A percentile compares a stretch with the other conserved stretches of the same genome.
phyloP scores from a whole-genome alignment of 2,888 invertebrate genomes.

The Congeria kusceri region DNA sequence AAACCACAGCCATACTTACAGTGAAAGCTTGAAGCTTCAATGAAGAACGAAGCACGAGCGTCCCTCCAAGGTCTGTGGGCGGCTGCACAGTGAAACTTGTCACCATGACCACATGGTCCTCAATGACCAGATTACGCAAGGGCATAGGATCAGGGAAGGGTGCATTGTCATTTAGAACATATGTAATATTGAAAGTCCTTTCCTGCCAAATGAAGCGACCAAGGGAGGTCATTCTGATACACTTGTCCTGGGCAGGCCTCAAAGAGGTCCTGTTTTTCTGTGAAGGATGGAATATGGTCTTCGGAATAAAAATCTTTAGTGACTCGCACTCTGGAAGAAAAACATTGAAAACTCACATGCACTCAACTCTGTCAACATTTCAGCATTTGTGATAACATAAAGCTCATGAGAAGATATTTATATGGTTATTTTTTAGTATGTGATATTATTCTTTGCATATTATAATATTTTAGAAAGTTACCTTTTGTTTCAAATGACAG shows the following conservation, averaged over 20 bases:
- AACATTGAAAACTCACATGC: too few species aligned
- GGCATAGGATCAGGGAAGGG: slow-evolving; percentile 80
- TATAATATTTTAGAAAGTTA: slow-evolving; percentile 15
- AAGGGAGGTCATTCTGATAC: slow-evolving; percentile 64
- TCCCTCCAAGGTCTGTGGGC: slow-evolving; percentile 92
- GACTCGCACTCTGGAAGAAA: slow-evolving; percentile 48
- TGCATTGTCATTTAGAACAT: slow-evolving; percentile 85
- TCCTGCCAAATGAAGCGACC: slow-evolving; percentile 62
- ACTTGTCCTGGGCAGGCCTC: slow-evolving; percentile 45
- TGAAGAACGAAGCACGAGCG: slow-evolving; percentile 78
- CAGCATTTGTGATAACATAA: too few species aligned
- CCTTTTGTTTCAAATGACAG: slow-evolving; percentile 52
- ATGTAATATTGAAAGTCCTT: slow-evolving; percentile 64
- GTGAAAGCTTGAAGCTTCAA: slow-evolving; percentile 5
- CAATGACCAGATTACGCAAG: slow-evolving; percentile 58
- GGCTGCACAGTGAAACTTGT: slow-evolving; percentile 90
- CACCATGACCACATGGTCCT: slow-evolving; percentile 79
- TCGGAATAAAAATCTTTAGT: slow-evolving; percentile 43
- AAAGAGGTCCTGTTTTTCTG: background rate
- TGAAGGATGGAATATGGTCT: slow-evolving; percentile 23
- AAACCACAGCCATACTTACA: slow-evolving; percentile 18
- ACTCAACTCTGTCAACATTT: too few species aligned
- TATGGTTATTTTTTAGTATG: background rate
- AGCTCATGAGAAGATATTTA: too few species aligned
- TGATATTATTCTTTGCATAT: too few species aligned